phyloP scores from a whole-genome alignment of 2,888 invertebrate species.

The Eristalis pertinax region DNA sequence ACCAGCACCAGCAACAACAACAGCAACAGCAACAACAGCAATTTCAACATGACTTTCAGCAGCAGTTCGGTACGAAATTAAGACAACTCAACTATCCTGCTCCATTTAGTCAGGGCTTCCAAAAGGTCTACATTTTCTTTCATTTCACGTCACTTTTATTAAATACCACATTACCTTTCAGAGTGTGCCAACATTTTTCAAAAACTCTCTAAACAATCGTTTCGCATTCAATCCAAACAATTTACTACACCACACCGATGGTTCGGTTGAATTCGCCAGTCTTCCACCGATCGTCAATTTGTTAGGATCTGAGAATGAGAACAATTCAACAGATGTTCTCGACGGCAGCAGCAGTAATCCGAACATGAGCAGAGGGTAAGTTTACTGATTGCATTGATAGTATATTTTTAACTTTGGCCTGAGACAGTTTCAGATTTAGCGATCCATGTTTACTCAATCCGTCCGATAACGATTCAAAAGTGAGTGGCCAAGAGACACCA shows the following conservation, averaged over 20 bases:
- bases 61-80: slow-evolving; percentile 47
- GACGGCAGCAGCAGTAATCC: slow-evolving; percentile 80
- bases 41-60: slow-evolving; percentile 63
- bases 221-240: slow-evolving; percentile 76
- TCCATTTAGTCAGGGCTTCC: slow-evolving; percentile 79
- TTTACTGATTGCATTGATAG: background rate
- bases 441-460: slow-evolving; percentile 81
- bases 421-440: slow-evolving; percentile 79
- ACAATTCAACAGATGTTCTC: slow-evolving; percentile 79
- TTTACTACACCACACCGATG: slow-evolving; percentile 76
- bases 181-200: slow-evolving; percentile 75
- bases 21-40: slow-evolving; percentile 67
- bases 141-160: background rate
- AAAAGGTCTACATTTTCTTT: slow-evolving; percentile 76
- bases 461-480: slow-evolving; percentile 81
- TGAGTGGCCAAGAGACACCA: slow-evolving; percentile 80
- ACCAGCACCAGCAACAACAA: slow-evolving; percentile 73
- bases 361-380: slow-evolving; percentile 79
- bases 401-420: slow-evolving; percentile 43
- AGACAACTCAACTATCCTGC: slow-evolving; percentile 70
- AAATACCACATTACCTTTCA: slow-evolving; percentile 53
- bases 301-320: slow-evolving; percentile 78
- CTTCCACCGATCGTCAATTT: slow-evolving; percentile 87
- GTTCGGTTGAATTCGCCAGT: slow-evolving; percentile 84
- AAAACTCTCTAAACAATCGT: slow-evolving; percentile 77